These are phyloP conservation scores for Dicrostonyx torquatus DNA, from an alignment of 2,797 vertebrate genomes.

Conservation along the genomic window DNA sequence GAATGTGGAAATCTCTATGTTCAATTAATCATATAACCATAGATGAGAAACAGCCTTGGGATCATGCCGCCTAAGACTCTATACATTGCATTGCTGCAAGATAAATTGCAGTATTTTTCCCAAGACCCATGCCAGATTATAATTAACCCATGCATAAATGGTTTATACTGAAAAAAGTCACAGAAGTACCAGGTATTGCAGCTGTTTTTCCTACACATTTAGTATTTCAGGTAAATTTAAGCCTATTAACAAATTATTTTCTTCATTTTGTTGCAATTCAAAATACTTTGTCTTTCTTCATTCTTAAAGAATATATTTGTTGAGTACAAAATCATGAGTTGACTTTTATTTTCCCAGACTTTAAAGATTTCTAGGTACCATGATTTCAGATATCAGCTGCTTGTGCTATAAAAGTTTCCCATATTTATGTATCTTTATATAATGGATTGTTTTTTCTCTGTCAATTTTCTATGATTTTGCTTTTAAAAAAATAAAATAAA, in stretches of 20 bases:
- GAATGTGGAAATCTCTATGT: neutral
- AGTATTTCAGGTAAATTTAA: neutral
- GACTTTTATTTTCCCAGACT: neutral
- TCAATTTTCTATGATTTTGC: neutral
- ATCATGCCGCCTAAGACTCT: neutral
- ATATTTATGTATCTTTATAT: neutral
- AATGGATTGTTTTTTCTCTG: neutral
- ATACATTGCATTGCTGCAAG: constrained; percentile 9
- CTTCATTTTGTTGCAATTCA: constrained; percentile 12
- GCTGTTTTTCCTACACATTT: neutral
- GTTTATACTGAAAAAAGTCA: neutral
- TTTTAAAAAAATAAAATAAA: too few species aligned
- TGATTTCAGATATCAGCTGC: neutral
- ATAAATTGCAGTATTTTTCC: neutral
- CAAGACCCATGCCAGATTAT: neutral
- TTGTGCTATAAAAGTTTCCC: neutral
- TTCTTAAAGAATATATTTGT: constrained; percentile 33
- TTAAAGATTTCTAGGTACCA: constrained; percentile 10
- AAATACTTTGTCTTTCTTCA: constrained; percentile 13
- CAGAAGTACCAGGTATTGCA: neutral
- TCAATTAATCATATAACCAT: neutral
- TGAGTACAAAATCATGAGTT: constrained; percentile 22
- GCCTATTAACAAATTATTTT: neutral
- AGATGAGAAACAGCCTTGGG: neutral
- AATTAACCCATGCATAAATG: neutral